Conservation (phyloP, 2,113 vertebrate species). For the Poeciliopsis prolifica region DNA sequence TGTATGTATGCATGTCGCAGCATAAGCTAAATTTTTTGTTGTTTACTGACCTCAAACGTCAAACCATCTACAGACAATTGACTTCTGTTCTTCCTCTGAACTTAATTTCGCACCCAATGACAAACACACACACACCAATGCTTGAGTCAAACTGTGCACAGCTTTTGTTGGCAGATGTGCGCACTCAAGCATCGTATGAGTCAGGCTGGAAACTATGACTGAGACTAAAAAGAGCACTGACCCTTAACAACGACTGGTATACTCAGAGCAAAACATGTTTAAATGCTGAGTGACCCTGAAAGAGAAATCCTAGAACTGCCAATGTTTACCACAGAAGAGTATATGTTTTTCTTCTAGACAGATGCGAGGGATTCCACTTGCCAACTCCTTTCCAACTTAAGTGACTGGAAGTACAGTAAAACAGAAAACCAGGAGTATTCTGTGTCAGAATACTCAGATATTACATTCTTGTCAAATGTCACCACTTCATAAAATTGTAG, state of each 20-base stretch:
- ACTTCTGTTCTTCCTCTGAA: constrained; percentile 38
- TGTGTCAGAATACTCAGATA: constrained; percentile 12
- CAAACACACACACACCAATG: constrained; percentile 12
- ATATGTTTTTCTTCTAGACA: constrained; percentile 12
- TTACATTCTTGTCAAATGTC: constrained; percentile 34
- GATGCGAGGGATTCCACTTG: constrained; percentile 9
- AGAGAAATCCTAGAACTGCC: constrained; percentile 25
- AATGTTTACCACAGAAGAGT: constrained; percentile 17
- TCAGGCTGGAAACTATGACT: constrained; percentile 51
- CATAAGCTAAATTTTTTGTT: neutral
- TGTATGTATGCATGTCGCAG: neutral
- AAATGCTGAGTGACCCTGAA: constrained; percentile 55
- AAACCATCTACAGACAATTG: constrained; percentile 28
- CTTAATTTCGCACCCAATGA: constrained; percentile 14
- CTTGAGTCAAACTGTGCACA: constrained; percentile 16
- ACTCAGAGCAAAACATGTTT: constrained; percentile 56
- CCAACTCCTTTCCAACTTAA: constrained; percentile 23
- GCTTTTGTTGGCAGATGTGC: constrained; percentile 43
- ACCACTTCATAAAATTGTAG: neutral
- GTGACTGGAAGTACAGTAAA: constrained; percentile 31
- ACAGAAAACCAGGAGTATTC: constrained; percentile 13
- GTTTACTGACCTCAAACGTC: constrained; percentile 46
- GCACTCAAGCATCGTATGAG: constrained; percentile 50
- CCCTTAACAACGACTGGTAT: constrained; percentile 44
- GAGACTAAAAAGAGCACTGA: constrained; percentile 57